Conservation (phyloP, 2,888 invertebrate species). For the Diploptera punctata region DNA sequence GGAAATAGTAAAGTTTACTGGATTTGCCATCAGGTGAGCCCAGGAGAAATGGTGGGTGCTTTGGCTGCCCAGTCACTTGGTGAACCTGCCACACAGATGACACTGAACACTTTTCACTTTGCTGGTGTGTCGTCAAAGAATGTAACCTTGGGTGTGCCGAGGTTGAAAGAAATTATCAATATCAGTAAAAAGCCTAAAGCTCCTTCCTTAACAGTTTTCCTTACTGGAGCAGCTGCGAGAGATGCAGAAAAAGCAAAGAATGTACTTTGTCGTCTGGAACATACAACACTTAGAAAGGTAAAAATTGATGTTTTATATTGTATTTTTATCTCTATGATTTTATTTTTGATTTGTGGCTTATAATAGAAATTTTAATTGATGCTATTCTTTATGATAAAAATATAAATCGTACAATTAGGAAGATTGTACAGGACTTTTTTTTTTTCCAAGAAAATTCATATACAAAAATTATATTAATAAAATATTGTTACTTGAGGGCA, state of each 20-base stretch:
- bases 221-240: slow-evolving; percentile 96
- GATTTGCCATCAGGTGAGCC: slow-evolving; percentile 55
- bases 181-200: slow-evolving; percentile 99
- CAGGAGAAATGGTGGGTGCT: slow-evolving; percentile 99
- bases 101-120: slow-evolving; percentile 99
- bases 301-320: no score
- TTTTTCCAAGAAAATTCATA: no score
- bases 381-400: no score
- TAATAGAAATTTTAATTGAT: no score
- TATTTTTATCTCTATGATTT: no score
- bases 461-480: no score
- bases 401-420: no score
- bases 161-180: slow-evolving; percentile 97
- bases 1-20: background rate
- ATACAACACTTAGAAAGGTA: slow-evolving; percentile 95
- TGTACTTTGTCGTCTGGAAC: slow-evolving; percentile 96
- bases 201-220: slow-evolving; percentile 96
- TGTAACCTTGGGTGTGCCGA: slow-evolving; percentile 98
- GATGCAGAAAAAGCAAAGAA: slow-evolving; percentile 99
- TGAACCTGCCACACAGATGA: slow-evolving; percentile 99
- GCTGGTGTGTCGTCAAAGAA: slow-evolving; percentile 99
- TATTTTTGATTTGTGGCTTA: no score
- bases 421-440: no score
- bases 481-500: no score
- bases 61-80: slow-evolving; percentile 98